phyloP scores from a whole-genome alignment of 2,113 vertebrate species.

The Lepus americanus region DNA sequence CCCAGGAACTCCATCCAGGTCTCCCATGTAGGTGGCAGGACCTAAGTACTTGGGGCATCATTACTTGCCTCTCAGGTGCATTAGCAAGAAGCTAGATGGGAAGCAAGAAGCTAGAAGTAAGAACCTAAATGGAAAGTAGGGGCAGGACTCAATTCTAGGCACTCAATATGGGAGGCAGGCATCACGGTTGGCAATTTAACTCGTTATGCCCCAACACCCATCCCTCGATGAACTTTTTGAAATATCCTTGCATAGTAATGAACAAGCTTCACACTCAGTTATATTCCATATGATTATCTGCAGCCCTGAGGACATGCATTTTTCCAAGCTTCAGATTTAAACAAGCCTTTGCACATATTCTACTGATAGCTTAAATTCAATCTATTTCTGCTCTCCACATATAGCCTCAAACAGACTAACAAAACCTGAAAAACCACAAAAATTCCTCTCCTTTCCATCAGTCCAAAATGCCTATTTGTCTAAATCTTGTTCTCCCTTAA shows the following conservation, averaged over 20 bases:
- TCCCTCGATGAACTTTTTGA: no score
- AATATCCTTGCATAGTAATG: neutral
- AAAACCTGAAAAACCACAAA: neutral
- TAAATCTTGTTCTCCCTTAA: neutral
- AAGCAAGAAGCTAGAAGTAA: no score
- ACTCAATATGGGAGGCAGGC: no score
- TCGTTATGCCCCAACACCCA: no score
- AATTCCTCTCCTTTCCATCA: neutral
- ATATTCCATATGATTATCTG: neutral
- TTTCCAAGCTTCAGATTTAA: neutral
- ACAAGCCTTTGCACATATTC: neutral
- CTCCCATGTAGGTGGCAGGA: no score
- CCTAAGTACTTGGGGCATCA: no score
- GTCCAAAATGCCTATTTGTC: neutral
- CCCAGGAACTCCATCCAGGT: no score
- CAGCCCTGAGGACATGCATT: neutral
- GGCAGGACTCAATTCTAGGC: no score
- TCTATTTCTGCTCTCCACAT: neutral
- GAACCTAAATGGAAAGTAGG: no score
- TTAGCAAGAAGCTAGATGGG: no score
- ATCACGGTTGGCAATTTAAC: no score
- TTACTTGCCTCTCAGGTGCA: no score
- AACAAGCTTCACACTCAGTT: neutral
- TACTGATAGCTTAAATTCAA: constrained; percentile 8
- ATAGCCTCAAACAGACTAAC: constrained; percentile 15